Evolutionary conservation across 2,113 vertebrate species (phyloP).

Genomic region (Ctenodactylus gundi): DNA sequence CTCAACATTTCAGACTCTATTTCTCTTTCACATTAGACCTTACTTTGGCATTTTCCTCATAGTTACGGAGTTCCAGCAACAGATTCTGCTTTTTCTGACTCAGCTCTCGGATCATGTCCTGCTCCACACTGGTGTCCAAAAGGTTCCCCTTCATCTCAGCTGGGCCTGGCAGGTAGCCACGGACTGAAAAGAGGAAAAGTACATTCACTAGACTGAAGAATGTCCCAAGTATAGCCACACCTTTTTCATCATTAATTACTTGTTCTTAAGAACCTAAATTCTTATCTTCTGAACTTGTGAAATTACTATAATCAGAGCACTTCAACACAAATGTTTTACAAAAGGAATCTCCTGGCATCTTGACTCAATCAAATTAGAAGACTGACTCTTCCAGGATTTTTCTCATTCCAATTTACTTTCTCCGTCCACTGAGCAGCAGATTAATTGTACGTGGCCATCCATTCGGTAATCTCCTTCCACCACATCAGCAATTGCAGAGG

Average conservation of each 20-base stretch:
- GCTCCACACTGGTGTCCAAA: conserved; percentile 92
- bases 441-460: conserved; percentile 95
- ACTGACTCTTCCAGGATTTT: neutral
- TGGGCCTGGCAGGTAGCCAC: conserved; percentile 94
- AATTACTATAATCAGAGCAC: neutral
- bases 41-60: conserved; percentile 95
- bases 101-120: conserved; percentile 95
- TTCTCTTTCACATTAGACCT: neutral
- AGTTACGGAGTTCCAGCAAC: conserved; percentile 95
- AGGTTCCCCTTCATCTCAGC: conserved; percentile 93
- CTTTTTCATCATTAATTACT: neutral
- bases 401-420: conserved; percentile 86
- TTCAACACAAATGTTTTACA: neutral
- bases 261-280: neutral
- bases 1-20: fast-evolving
- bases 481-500: conserved; percentile 93
- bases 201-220: neutral
- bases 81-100: conserved; percentile 97
- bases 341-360: neutral
- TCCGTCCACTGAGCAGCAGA: conserved; percentile 96
- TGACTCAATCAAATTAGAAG: neutral
- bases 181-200: conserved; percentile 84
- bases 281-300: neutral
- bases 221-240: neutral
- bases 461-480: conserved; percentile 97